Base-by-base conservation (phyloP, 2,797 vertebrate genomes). In the Gymnoscopelus microlampas region DNA sequence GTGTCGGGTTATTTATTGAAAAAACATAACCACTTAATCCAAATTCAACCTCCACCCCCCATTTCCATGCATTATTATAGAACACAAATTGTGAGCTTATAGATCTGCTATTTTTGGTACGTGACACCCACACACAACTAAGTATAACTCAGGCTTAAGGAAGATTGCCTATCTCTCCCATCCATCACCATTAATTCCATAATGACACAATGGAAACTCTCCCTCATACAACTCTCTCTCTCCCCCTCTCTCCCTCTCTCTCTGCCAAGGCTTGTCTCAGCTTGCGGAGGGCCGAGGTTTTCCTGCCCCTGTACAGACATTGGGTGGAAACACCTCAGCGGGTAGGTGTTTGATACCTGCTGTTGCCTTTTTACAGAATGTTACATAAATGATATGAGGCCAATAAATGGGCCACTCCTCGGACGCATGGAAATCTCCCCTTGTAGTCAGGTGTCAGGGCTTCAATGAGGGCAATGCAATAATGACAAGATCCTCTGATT, bases 151-250 rank as follows among this genome's bases (percentile, higher is more conserved):
- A 10, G 39, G 39, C 39, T 69, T 69, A 19, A 57, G 54, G 73
- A 68, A 68, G 77, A 64, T 70, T 57, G 77, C 57, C 73, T 59
- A 0, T 9, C 71, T 39, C 81, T 55, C 59, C 59, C 76, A 88
- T 88, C 87, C 71, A 88, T 91, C 90, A 89, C 39, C 47, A 60
- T 23, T 60, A 82, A 91, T 89, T 88, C 85, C 87, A 72, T 55
- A 53, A 73, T 86, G 85, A 89, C 84, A 89, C 89, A 90, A 91
- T 87, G 87, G 86, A 91, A 91, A 91, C 74, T 85, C 76, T 82
- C 50, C 68, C 77, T 71, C 32, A 0, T 19, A 63, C 50, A 44
- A 60, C 71, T 74, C 53, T 7, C n/a, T 58, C 48, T 50, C 47
- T 60, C 14, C 15, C 64, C 53, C 80, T 83, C 74, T 23, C 63